Evolutionary conservation across 2,113 vertebrate species (phyloP).

Genomic region (Stegostoma tigrinum): DNA sequence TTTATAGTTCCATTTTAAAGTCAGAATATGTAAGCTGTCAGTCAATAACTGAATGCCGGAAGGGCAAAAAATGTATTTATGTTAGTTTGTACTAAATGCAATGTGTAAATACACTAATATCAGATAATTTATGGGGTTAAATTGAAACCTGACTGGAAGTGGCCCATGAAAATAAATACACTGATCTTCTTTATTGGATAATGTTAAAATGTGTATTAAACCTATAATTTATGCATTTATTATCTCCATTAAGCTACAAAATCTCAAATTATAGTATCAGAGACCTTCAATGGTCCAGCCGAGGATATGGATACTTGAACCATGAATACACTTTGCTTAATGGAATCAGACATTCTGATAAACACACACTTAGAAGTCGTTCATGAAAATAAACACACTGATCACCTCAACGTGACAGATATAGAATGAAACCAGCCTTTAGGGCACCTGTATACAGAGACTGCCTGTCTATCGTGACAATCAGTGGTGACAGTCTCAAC

Average conservation of each 20-base stretch:
- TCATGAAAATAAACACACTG: conserved; percentile 23
- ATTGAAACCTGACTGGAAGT: background rate
- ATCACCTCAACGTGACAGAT: conserved; percentile 18
- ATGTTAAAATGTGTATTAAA: background rate
- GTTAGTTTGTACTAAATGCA: background rate
- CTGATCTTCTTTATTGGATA: too few species aligned
- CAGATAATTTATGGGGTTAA: background rate
- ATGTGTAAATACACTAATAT: background rate
- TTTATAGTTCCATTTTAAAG: background rate
- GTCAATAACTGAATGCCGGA: background rate
- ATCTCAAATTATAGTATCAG: background rate
- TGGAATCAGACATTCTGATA: background rate
- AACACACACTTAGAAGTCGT: conserved; percentile 3
- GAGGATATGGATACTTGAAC: background rate
- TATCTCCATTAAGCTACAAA: background rate
- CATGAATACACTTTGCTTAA: background rate
- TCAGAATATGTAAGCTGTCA: background rate
- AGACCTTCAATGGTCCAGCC: background rate
- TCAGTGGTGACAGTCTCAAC: conserved; percentile 15
- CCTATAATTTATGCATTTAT: background rate
- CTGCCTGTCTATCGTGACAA: conserved; percentile 29
- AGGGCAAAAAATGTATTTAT: background rate
- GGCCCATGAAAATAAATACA: background rate
- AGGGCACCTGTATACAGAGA: background rate
- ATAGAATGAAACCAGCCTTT: conserved; percentile 12